These are phyloP conservation scores for Geothlypis trichas DNA, from an alignment of 2,113 vertebrate genomes.

Conservation along the genomic window DNA sequence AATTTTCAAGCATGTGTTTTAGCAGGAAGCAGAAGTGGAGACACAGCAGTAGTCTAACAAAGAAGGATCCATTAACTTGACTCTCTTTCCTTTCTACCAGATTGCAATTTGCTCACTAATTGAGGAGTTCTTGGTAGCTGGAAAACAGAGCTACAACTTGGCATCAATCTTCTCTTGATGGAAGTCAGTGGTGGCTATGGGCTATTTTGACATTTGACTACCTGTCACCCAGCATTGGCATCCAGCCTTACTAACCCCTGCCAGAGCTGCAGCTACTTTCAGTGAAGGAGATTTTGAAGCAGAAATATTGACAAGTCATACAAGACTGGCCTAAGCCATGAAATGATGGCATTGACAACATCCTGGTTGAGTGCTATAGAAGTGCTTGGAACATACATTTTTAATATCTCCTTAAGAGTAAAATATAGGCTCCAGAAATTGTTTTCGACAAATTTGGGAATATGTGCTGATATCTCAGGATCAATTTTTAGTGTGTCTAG, in stretches of 20 bases:
- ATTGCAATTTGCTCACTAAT: slow-evolving; percentile 4
- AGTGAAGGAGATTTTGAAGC: slow-evolving; percentile 42
- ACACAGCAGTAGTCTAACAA: not conserved
- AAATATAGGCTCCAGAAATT: slow-evolving; percentile 50
- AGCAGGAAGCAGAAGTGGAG: not conserved
- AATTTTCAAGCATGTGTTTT: not conserved
- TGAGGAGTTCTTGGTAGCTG: not conserved
- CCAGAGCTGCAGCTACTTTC: not conserved
- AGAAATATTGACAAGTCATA: slow-evolving; percentile 58
- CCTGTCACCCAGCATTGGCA: slow-evolving; percentile 15
- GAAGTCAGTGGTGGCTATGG: not conserved
- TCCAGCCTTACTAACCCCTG: slow-evolving; percentile 18
- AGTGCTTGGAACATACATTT: slow-evolving; percentile 52
- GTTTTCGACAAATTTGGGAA: slow-evolving; percentile 61
- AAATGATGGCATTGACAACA: slow-evolving; percentile 59
- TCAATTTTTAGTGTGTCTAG: slow-evolving; percentile 42
- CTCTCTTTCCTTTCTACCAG: not conserved
- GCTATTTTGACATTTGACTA: slow-evolving; percentile 24
- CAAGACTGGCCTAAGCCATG: slow-evolving; percentile 7
- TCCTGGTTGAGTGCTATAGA: not conserved
- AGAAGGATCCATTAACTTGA: not conserved
- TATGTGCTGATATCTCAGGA: slow-evolving; percentile 41
- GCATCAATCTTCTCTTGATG: not conserved
- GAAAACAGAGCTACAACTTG: not conserved
- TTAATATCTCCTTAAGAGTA: slow-evolving; percentile 53